A percentile compares a stretch with the other conserved stretches of the same genome.
These are phyloP conservation scores for Megathymus violae DNA, from an alignment of 1,140 invertebrate genomes.

Conservation along the genomic window DNA sequence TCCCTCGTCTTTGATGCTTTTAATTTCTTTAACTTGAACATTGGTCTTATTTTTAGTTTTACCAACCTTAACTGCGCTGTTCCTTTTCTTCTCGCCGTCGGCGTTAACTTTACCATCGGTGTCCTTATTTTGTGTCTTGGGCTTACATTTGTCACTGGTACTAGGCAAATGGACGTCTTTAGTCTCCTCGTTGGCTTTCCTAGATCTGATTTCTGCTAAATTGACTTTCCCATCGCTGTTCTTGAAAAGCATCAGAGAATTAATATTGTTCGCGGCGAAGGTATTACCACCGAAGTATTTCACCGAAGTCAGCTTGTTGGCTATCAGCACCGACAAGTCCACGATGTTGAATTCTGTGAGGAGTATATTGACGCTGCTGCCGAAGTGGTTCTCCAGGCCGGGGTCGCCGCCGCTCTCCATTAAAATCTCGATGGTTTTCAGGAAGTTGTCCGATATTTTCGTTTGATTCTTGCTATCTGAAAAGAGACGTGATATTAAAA, in stretches of 20 bases:
- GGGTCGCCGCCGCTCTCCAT: slow-evolving; percentile 57
- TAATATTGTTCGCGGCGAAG: slow-evolving; percentile 31
- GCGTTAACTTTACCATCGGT: neutral
- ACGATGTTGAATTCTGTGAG: slow-evolving; percentile 52
- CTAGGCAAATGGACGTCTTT: neutral
- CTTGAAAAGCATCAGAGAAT: slow-evolving; percentile 54
- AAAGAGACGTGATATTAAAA: slow-evolving; percentile 28
- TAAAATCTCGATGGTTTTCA: slow-evolving; percentile 57
- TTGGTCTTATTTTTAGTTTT: neutral
- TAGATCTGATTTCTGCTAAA: slow-evolving; percentile 8
- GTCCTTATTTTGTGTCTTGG: neutral
- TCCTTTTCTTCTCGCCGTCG: neutral
- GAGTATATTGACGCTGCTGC: slow-evolving; percentile 48
- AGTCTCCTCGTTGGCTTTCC: neutral
- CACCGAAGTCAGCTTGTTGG: slow-evolving; percentile 49
- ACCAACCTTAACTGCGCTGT: slow-evolving; percentile 7
- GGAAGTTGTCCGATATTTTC: slow-evolving; percentile 46
- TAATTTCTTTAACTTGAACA: neutral
- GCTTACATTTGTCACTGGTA: neutral
- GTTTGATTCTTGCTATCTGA: slow-evolving; percentile 53
- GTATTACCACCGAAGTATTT: slow-evolving; percentile 39
- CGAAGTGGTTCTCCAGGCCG: slow-evolving; percentile 48
- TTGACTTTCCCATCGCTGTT: slow-evolving; percentile 43
- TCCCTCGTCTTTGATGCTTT: neutral
- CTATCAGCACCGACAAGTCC: slow-evolving; percentile 54